These are phyloP conservation scores for Leuciscus idus DNA, from an alignment of 2,113 vertebrate species.

Conservation along the genomic window DNA sequence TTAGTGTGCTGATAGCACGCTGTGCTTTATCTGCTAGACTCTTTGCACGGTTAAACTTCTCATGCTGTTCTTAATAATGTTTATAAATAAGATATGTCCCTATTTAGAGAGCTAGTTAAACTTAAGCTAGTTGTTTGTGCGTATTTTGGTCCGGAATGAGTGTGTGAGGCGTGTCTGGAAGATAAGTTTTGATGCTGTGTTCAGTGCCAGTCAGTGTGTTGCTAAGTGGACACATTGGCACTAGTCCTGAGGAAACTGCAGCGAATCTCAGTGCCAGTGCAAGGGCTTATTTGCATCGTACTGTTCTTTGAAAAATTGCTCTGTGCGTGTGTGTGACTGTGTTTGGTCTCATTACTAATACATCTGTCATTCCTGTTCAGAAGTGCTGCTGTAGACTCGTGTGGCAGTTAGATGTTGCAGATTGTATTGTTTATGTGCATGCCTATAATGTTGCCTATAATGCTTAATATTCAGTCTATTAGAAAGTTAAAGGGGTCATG, in stretches of 20 bases:
- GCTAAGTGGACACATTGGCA: constrained; percentile 14
- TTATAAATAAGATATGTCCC: not conserved
- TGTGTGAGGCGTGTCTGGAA: not conserved
- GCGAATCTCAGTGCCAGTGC: not conserved
- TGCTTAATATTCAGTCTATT: not conserved
- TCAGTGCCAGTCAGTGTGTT: constrained; percentile 19
- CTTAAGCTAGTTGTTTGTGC: not conserved
- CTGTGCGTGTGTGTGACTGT: not conserved
- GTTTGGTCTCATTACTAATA: constrained; percentile 1
- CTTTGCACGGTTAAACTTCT: not conserved
- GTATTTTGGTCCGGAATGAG: not conserved
- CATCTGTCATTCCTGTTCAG: not conserved
- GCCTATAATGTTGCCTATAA: not conserved
- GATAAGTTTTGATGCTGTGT: not conserved
- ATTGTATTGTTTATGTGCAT: not conserved
- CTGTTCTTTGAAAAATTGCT: constrained; percentile 30
- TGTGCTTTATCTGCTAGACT: not conserved
- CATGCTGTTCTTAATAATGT: not conserved
- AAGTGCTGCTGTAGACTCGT: not conserved
- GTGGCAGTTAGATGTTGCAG: not conserved
- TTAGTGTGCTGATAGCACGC: not conserved
- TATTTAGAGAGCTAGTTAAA: not conserved
- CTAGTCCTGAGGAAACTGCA: not conserved
- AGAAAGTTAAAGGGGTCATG: too few species aligned
- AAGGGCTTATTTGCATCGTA: constrained; percentile 28